Conservation (phyloP, 2,888 invertebrate species). For the Spatulosminthurus flaviceps region DNA sequence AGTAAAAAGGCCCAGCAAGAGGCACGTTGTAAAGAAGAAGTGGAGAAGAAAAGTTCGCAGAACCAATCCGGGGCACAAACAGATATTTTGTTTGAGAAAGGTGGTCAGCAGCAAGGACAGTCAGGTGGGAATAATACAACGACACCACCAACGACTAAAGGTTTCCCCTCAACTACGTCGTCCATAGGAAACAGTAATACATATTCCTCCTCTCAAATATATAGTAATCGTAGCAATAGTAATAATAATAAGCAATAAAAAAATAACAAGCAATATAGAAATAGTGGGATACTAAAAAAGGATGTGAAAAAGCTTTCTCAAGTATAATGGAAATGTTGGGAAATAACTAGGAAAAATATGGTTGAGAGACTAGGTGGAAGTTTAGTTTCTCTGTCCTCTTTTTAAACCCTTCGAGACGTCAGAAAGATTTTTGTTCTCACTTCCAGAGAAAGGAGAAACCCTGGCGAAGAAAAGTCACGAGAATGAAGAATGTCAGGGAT, state of each 20-base stretch:
- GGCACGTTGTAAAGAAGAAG: conserved; percentile 68
- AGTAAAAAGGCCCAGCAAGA: conserved; percentile 96
- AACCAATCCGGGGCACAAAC: conserved; percentile 2
- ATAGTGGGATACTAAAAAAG: neutral
- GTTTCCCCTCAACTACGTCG: conserved; percentile 28
- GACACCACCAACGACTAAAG: neutral
- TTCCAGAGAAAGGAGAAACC: conserved; percentile 32
- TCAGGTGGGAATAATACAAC: neutral
- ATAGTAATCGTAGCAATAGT: neutral
- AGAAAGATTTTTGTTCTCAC: conserved; percentile 24
- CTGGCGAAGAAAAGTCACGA: conserved; percentile 42
- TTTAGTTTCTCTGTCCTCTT: neutral
- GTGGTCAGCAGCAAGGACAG: conserved; percentile 10
- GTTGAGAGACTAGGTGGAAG: neutral
- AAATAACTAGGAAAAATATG: too few relatives aligned
- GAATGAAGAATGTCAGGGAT: conserved; percentile 46
- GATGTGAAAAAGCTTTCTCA: too few relatives aligned
- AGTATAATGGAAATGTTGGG: too few relatives aligned
- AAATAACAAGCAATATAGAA: neutral
- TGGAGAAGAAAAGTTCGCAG: conserved; percentile 44
- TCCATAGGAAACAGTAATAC: conserved; percentile 22
- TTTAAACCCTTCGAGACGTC: conserved; percentile 20
- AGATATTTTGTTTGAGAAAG: conserved; percentile 21
- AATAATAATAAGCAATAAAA: neutral
- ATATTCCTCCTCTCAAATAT: neutral